These are phyloP conservation scores for Tauraco hartlaubi DNA, from an alignment of 2,797 vertebrate species.

Conservation along the genomic window DNA sequence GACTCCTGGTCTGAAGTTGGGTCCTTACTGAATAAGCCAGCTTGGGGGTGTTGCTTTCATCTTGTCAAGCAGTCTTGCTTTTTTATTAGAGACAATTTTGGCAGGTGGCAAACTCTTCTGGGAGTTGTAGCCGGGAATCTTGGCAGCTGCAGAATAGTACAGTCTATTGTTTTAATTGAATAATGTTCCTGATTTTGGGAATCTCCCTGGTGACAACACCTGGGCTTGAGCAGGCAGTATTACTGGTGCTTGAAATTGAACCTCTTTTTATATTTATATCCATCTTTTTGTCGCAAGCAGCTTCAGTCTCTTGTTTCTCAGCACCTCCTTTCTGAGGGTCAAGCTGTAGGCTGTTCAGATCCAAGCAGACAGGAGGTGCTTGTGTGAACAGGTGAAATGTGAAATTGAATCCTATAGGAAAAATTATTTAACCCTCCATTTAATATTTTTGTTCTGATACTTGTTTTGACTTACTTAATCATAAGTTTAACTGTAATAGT, in stretches of 20 bases:
- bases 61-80: constrained; percentile 47
- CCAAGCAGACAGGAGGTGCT: constrained; percentile 48
- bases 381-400: constrained; percentile 76
- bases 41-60: constrained; percentile 50
- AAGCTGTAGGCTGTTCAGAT: constrained; percentile 61
- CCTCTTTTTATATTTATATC: constrained; percentile 81
- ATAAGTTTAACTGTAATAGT: constrained; percentile 57
- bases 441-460: constrained; percentile 70
- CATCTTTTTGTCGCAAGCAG: constrained; percentile 73
- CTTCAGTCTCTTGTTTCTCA: constrained; percentile 74
- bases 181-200: constrained; percentile 47
- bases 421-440: constrained; percentile 64
- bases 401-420: constrained; percentile 69
- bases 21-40: constrained; percentile 49
- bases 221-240: constrained; percentile 74
- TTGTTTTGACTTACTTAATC: constrained; percentile 67
- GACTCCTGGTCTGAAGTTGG: constrained; percentile 50
- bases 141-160: constrained; percentile 53
- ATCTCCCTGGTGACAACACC: constrained; percentile 42
- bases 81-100: constrained; percentile 52
- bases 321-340: constrained; percentile 64
- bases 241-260: constrained; percentile 79
- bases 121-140: constrained; percentile 36
- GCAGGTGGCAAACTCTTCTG: constrained; percentile 41
- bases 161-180: constrained; percentile 20